These are phyloP conservation scores for Rugalucina vietnamica DNA, from an alignment of 2,888 invertebrate genomes.

Conservation along the genomic window DNA sequence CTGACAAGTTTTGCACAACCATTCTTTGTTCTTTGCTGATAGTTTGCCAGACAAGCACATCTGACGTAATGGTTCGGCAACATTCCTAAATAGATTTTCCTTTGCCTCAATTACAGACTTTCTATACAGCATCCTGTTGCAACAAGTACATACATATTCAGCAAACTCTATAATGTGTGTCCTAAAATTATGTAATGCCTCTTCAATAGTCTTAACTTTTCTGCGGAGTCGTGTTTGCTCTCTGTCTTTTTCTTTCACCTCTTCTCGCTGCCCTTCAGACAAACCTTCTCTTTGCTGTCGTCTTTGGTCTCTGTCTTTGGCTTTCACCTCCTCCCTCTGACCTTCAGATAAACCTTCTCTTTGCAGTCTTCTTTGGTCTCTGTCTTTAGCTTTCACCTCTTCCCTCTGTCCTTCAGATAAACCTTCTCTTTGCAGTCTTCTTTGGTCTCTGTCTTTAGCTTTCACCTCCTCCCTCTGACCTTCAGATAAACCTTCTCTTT, in stretches of 20 bases:
- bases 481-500: too few relatives aligned
- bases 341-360: not conserved
- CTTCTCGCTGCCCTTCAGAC: not conserved
- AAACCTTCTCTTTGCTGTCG: not conserved
- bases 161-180: not conserved
- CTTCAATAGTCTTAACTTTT: not conserved
- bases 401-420: not conserved
- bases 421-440: not conserved
- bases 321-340: not conserved
- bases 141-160: constrained; percentile 21
- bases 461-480: too few relatives aligned
- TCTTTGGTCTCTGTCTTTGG: not conserved
- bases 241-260: not conserved
- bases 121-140: constrained; percentile 9
- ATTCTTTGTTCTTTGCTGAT: constrained; percentile 1
- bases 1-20: not conserved
- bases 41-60: not conserved
- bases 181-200: not conserved
- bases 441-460: not conserved
- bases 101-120: not conserved
- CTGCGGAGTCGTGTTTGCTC: not conserved
- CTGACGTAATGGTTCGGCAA: not conserved
- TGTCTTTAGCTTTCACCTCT: not conserved
- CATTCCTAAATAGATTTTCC: too few relatives aligned
- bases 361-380: not conserved